Evolutionary conservation across 2,113 vertebrate species (phyloP).

Genomic region (Blennius ocellaris): DNA sequence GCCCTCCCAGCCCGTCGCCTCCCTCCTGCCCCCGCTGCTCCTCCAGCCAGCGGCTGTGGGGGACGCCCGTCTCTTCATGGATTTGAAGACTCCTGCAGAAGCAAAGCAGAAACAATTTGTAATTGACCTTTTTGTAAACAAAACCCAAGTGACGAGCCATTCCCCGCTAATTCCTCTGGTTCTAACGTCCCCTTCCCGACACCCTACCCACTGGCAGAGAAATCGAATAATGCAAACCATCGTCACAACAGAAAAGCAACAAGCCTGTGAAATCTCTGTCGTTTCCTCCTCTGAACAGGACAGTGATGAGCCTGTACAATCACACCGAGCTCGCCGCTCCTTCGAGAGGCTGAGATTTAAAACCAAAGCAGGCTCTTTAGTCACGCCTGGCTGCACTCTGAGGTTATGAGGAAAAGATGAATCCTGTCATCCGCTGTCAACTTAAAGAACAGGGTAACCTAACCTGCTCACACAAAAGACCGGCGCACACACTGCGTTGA

Average conservation of each 20-base stretch:
- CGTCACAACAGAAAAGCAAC: neutral
- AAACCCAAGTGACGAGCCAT: neutral
- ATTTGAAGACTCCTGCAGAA: conserved; percentile 93
- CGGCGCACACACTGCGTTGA: conserved; percentile 31
- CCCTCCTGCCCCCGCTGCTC: conserved; percentile 90
- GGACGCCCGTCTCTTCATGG: conserved; percentile 89
- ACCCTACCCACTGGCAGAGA: neutral
- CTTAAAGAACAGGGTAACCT: conserved; percentile 64
- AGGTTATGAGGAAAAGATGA: conserved; percentile 49
- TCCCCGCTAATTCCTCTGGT: conserved; percentile 31
- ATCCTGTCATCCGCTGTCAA: conserved; percentile 51
- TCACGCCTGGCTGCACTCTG: conserved; percentile 9
- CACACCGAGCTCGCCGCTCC: neutral
- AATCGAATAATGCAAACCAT: conserved; percentile 7
- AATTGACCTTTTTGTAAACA: neutral
- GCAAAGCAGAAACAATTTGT: neutral
- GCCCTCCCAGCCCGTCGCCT: conserved; percentile 89
- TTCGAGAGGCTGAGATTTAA: conserved; percentile 23
- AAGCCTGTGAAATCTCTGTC: neutral
- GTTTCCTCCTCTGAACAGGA: neutral
- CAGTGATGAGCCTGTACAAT: neutral
- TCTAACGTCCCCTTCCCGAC: conserved; percentile 11
- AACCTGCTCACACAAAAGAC: conserved; percentile 58
- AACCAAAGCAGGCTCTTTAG: conserved; percentile 21
- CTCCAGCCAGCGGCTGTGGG: conserved; percentile 90